phyloP scores from a whole-genome alignment of 1,140 invertebrate genomes.

The Anthonomus grandis region DNA sequence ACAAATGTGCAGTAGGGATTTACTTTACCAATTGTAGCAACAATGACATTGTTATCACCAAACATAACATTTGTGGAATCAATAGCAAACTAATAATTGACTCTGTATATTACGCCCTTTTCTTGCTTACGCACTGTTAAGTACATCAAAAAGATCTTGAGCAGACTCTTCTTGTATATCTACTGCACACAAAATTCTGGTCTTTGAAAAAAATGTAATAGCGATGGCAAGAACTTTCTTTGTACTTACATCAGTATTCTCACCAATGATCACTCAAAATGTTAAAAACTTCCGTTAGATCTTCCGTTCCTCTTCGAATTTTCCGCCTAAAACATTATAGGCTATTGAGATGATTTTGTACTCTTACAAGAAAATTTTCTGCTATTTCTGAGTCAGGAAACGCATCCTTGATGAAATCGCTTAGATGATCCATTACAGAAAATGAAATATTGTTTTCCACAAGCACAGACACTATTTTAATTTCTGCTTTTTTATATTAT shows the following conservation, averaged over 20 bases:
- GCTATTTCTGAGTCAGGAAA: constrained; percentile 30
- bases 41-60: constrained; percentile 29
- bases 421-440: constrained; percentile 30
- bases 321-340: constrained; percentile 22
- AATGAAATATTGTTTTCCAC: constrained; percentile 35
- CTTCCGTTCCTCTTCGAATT: constrained; percentile 17
- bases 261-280: constrained; percentile 27
- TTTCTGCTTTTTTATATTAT: no score
- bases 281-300: not conserved
- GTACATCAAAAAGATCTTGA: constrained; percentile 15
- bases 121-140: constrained; percentile 12
- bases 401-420: constrained; percentile 22
- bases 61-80: constrained; percentile 37
- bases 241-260: constrained; percentile 17
- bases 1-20: constrained; percentile 36
- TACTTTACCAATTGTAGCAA: constrained; percentile 31
- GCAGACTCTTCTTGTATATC: constrained; percentile 19
- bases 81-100: constrained; percentile 31
- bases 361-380: constrained; percentile 26
- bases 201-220: constrained; percentile 23
- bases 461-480: constrained; percentile 28
- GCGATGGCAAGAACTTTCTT: constrained; percentile 20
- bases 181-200: constrained; percentile 17
- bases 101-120: constrained; percentile 26
- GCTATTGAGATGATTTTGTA: constrained; percentile 25